Evolutionary conservation across 2,113 vertebrate species (phyloP), one percentile per base, ranked within the genome.

Genomic region (Xenopus laevis): DNA sequence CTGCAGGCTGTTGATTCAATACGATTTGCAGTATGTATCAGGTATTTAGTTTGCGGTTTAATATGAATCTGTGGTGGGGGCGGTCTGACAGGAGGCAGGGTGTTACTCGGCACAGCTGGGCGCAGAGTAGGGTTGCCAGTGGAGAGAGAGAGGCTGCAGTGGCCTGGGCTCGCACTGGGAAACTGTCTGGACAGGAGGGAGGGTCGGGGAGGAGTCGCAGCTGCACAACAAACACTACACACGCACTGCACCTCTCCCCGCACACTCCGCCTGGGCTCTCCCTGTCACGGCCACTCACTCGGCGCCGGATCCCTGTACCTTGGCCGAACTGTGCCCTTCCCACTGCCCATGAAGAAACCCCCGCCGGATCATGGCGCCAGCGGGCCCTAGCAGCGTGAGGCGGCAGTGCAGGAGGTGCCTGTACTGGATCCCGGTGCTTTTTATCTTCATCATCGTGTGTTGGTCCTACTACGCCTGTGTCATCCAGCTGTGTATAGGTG

Each of bases 391-490:
- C 78, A 82, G 89, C 79, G 82, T 88, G 73, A 86, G 90, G 85
- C 85, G 91, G 64, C 88, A 92, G 77, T 96, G 95, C 85, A 89
- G 89, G 91, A 91, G 94, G 89, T 90, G 92, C 86, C 78, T 97
- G 40, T 96, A 96, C 87, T 98, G 96, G 96, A 89, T 96, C 82
- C 95, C 95, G 0, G 95, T 97, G 69, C 81, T 95, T 66, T 97
- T 97, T 90, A 96, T 97, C 89, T 85, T 84, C 82, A 88, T 93
- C 75, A 94, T 98, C 87, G 93, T 96, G 79, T 92, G 92, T 66
- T 98, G 96, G 96, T 97, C 95, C 78, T 98, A 97, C 92, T 97
- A 95, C 88, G 95, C 96, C 79, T 98, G 95, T 88, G 95, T 97
- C 71, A 62, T 93, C 78, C 94, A 97, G 92, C 94, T 97, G 79